Evolutionary conservation across 2,113 vertebrate genomes (phyloP), one percentile per base, ranked within the genome.

Genomic region (Lethenteron camtschaticum): DNA sequence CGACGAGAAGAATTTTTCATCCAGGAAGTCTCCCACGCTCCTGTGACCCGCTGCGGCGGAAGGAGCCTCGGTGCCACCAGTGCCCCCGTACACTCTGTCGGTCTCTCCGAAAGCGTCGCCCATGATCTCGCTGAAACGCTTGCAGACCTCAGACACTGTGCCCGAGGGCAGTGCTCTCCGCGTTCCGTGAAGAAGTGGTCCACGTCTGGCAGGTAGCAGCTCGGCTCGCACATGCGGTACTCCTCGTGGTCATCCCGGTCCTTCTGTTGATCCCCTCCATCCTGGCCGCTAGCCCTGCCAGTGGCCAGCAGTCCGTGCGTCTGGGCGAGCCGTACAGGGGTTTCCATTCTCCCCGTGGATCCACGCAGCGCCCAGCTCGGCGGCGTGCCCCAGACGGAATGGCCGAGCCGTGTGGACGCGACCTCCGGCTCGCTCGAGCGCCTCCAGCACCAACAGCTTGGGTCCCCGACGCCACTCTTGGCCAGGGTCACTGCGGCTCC

Each of bases 321-420:
- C 58, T 75, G 73, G 14, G 76, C 78, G 69, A 80, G 69, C n/a
- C 72, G 9, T 71, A 80, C 24, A 80, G 56, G 2, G 74, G 56
- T 80, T 80, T 41, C 71, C 73, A 9, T 73, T 73, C 12, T 73
- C 76, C 1, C 77, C 79, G 10, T 80, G 79, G 70, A 79, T 77
- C 75, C 78, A 80, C 59, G 76, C 76, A 1, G 79, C 76, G 10
- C 79, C 78, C 57, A 77, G 57, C 69, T 79, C 78, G 13, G 79
- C 74, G 3, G 76, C 69, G 20, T 77, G 72, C 63, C 73, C n/a
- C 1, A 72, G 75, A 41, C 41, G 41, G 57, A 79, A 79, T 6
- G 76, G 76, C 68, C 73, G 76, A 18, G 70, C 74, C 2, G 78
- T 78, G 70, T 70, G 71, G 9, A 75, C 72, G 57, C 78, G 69